Evolutionary conservation across 2,888 invertebrate genomes (phyloP).

Genomic region (Dryadula phaetusa): DNA sequence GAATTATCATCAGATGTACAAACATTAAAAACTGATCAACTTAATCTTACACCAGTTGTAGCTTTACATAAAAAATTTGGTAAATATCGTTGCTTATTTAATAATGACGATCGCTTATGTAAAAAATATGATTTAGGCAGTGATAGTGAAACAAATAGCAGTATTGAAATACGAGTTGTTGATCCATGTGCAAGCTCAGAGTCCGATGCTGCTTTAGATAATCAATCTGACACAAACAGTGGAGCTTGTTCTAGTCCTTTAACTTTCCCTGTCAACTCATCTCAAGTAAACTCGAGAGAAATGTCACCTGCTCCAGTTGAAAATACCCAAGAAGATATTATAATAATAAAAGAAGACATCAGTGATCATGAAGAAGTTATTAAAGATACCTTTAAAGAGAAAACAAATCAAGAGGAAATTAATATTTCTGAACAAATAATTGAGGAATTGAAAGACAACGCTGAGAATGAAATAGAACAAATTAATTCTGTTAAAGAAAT

Average conservation of each 20-base stretch:
- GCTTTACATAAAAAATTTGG: slow-evolving; percentile 84
- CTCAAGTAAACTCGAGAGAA: slow-evolving; percentile 58
- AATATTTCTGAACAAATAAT: slow-evolving; percentile 18
- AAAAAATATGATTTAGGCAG: slow-evolving; percentile 76
- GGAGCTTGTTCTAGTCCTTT: slow-evolving; percentile 62
- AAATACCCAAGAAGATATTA: slow-evolving; percentile 40
- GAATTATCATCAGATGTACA: slow-evolving; percentile 49
- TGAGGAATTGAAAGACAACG: slow-evolving; percentile 13
- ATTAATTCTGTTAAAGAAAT: slow-evolving; percentile 13
- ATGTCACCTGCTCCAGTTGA: slow-evolving; percentile 57
- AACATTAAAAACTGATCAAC: slow-evolving; percentile 55
- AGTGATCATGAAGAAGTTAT: slow-evolving; percentile 15
- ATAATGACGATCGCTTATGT: slow-evolving; percentile 66
- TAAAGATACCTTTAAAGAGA: slow-evolving; percentile 13
- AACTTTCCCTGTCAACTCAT: slow-evolving; percentile 52
- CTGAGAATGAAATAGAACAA: slow-evolving; percentile 24
- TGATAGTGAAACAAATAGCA: slow-evolving; percentile 81
- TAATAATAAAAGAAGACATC: slow-evolving; percentile 26
- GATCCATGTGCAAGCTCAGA: slow-evolving; percentile 78
- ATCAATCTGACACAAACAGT: slow-evolving; percentile 68
- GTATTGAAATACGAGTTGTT: slow-evolving; percentile 71
- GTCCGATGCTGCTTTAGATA: slow-evolving; percentile 75
- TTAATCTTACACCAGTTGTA: slow-evolving; percentile 56
- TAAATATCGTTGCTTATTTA: slow-evolving; percentile 81
- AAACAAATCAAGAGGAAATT: background rate